Conservation (phyloP, 2,888 invertebrate genomes). For the Microplitis manilae region DNA sequence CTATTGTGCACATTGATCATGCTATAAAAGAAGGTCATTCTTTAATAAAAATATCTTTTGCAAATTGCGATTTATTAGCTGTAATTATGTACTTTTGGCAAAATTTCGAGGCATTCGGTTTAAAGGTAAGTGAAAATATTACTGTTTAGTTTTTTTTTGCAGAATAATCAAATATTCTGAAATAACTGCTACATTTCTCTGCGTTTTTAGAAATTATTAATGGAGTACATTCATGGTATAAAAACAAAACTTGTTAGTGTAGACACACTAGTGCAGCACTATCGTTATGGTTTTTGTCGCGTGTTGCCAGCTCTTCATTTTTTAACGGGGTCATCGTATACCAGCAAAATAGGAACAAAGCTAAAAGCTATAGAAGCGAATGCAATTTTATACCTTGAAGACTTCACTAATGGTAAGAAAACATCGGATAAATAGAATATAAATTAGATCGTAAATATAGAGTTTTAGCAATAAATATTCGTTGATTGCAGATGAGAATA, state of each 20-base stretch:
- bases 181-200: too few relatives aligned
- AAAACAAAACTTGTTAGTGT: background rate
- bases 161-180: too few relatives aligned
- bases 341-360: slow-evolving; percentile 3
- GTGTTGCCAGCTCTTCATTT: background rate
- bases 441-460: background rate
- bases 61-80: background rate
- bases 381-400: background rate
- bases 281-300: background rate
- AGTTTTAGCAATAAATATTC: background rate
- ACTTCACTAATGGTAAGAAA: slow-evolving; percentile 1
- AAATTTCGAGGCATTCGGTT: background rate
- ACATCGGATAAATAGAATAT: background rate
- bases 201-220: background rate
- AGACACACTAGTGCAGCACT: background rate
- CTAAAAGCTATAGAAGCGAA: background rate
- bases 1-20: background rate
- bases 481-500: background rate
- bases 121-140: background rate
- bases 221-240: background rate
- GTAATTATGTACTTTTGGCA: background rate
- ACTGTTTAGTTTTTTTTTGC: too few relatives aligned
- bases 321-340: background rate
- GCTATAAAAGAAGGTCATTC: background rate
- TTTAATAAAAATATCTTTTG: slow-evolving; percentile 7